A percentile compares a stretch with the other conserved stretches of the same genome.
These are phyloP conservation scores for Chrysodeixis includens DNA, from an alignment of 2,888 invertebrate species.

Conservation along the genomic window DNA sequence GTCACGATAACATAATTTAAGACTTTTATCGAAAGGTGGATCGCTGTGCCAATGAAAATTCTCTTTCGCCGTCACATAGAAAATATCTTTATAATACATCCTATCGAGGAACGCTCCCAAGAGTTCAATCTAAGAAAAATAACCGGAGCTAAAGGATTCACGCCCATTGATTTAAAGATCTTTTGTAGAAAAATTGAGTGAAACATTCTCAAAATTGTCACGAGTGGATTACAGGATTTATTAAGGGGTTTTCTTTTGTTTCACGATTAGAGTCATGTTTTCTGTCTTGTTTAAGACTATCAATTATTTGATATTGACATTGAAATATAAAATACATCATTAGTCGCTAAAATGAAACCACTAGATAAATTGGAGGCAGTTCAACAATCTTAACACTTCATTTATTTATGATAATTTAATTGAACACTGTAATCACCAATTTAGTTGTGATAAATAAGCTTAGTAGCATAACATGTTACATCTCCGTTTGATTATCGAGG, in stretches of 20 bases:
- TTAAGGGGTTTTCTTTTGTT: not conserved
- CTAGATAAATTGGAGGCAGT: not conserved
- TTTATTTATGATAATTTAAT: not conserved
- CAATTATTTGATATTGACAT: too few species aligned
- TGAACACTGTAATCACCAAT: not conserved
- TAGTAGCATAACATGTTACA: not conserved
- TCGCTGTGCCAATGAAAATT: slow-evolving; percentile 66
- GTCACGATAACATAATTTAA: slow-evolving; percentile 77
- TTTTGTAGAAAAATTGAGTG: slow-evolving; percentile 52
- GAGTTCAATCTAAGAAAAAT: slow-evolving; percentile 70
- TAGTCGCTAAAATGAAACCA: not conserved
- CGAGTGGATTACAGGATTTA: slow-evolving; percentile 30
- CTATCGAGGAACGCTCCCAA: slow-evolving; percentile 74
- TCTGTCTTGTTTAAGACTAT: too few species aligned
- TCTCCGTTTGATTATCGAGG: slow-evolving; percentile 81
- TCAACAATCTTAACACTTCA: not conserved
- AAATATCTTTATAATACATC: slow-evolving; percentile 71
- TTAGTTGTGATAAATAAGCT: not conserved
- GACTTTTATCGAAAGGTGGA: slow-evolving; percentile 72
- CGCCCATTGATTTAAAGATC: slow-evolving; percentile 63
- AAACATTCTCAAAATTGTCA: slow-evolving; percentile 37
- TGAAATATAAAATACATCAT: too few species aligned
- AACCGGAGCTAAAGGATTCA: slow-evolving; percentile 72
- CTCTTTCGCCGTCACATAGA: slow-evolving; percentile 58
- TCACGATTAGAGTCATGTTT: too few species aligned